phyloP scores from a whole-genome alignment of 2,888 invertebrate species.

The Acanthosepion lycidas region DNA sequence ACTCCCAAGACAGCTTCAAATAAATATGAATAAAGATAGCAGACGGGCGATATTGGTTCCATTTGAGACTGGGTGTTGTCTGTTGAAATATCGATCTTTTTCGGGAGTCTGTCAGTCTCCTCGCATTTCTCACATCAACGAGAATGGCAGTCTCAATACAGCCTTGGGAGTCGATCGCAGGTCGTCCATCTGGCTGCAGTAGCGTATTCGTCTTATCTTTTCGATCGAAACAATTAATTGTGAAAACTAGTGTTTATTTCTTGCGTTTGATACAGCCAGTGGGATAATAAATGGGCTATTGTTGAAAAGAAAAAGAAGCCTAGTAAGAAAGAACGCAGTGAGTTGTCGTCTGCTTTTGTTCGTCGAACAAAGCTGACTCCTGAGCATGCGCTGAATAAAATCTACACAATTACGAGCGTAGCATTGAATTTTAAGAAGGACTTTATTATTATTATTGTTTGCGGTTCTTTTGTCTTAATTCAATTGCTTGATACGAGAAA shows the following conservation, averaged over 20 bases:
- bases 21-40: neutral
- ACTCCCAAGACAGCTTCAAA: neutral
- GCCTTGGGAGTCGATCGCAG: neutral
- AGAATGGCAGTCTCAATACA: neutral
- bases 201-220: neutral
- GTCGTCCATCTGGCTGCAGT: neutral
- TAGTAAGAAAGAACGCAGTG: neutral
- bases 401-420: neutral
- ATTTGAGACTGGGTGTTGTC: neutral
- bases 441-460: neutral
- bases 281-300: neutral
- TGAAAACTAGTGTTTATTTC: constrained; percentile 18
- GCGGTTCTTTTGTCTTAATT: neutral
- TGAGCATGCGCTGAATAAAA: neutral
- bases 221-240: constrained; percentile 9
- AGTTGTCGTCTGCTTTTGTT: constrained; percentile 7
- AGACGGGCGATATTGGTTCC: neutral
- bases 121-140: neutral
- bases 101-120: neutral
- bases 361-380: neutral
- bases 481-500: neutral
- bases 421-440: neutral
- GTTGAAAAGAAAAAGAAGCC: neutral
- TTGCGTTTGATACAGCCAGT: constrained; percentile 16
- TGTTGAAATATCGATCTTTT: neutral